Conservation (phyloP, 1,140 invertebrate species). For the Bombus turneri region DNA sequence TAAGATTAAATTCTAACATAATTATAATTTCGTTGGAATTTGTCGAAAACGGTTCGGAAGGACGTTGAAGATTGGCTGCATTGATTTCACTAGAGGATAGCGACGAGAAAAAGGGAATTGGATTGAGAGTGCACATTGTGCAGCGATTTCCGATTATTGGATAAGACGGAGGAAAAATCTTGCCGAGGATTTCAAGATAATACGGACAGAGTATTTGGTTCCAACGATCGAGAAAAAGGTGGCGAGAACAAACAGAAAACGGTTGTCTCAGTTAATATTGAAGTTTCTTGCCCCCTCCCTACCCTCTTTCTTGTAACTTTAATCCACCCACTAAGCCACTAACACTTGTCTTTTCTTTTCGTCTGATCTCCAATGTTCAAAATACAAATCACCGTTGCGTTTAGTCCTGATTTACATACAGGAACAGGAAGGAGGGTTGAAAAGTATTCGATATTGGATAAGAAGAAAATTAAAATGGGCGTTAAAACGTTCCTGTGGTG, state of each 20-base stretch:
- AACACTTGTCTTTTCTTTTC: too few relatives aligned
- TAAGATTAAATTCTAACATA: too few relatives aligned
- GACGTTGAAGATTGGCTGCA: background rate
- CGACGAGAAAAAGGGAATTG: background rate
- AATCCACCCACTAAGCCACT: background rate
- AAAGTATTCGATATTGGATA: too few relatives aligned
- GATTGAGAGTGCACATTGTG: background rate
- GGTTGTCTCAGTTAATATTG: slow-evolving; percentile 77
- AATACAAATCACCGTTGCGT: background rate
- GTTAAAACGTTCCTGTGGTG: too few relatives aligned
- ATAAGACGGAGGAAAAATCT: slow-evolving; percentile 36
- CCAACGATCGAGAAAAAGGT: slow-evolving; percentile 59
- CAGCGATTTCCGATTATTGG: slow-evolving; percentile 55
- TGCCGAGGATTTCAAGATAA: slow-evolving; percentile 43
- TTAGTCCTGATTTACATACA: background rate
- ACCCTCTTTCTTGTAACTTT: slow-evolving; percentile 54
- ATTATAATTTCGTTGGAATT: background rate
- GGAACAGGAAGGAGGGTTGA: too few relatives aligned
- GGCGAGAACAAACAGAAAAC: slow-evolving; percentile 61
- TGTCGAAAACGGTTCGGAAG: background rate
- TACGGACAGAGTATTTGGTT: slow-evolving; percentile 28
- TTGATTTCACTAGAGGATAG: background rate
- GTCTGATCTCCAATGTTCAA: background rate
- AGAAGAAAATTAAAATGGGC: too few relatives aligned
- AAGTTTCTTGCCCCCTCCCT: slow-evolving; percentile 66